A percentile compares a stretch with the other conserved stretches of the same genome.
phyloP scores from a whole-genome alignment of 2,113 vertebrate genomes.

The Hippolais icterina region DNA sequence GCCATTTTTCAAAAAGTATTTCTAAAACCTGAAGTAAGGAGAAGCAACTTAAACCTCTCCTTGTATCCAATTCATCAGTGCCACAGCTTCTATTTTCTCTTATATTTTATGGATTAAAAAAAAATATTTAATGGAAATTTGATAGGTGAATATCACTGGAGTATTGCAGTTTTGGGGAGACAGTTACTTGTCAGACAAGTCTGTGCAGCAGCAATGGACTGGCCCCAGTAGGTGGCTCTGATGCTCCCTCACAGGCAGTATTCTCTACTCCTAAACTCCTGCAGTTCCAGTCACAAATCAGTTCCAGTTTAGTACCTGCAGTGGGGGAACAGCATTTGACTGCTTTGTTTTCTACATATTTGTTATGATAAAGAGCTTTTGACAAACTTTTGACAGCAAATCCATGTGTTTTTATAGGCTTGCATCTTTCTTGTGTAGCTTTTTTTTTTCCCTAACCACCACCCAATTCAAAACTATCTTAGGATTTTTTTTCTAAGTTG shows the following conservation, averaged over 20 bases:
- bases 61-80: neutral
- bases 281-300: neutral
- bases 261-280: neutral
- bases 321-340: neutral
- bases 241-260: conserved; percentile 12
- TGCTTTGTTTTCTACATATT: neutral
- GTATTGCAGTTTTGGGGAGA: neutral
- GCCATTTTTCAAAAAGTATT: neutral
- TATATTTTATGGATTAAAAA: neutral
- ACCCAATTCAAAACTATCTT: neutral
- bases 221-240: conserved; percentile 63
- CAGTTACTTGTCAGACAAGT: neutral
- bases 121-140: neutral
- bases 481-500: neutral
- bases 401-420: neutral
- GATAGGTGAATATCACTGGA: neutral
- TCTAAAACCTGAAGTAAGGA: neutral
- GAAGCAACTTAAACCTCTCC: neutral
- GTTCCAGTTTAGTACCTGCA: neutral
- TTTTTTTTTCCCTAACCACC: neutral
- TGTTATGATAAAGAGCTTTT: neutral
- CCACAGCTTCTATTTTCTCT: neutral
- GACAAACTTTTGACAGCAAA: neutral
- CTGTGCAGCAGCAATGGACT: neutral
- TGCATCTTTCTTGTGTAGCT: neutral